Percentiles rank a stretch among this genome's conserved stretches.
Conservation (phyloP, 1,140 invertebrate species). For the Heliothis virescens region DNA sequence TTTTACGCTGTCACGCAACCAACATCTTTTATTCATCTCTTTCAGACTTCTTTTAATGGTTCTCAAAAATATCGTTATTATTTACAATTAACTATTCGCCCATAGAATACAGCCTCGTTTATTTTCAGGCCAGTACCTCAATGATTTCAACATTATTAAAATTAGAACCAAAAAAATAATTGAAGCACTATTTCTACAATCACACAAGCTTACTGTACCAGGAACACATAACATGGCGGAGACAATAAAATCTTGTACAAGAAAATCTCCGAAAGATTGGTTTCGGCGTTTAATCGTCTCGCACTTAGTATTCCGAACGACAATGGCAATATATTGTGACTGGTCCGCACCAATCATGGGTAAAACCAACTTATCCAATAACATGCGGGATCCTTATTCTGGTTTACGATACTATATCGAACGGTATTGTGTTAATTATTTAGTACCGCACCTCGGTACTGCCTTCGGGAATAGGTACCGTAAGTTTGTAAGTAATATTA, state of each 20-base stretch:
- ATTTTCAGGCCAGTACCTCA: too few species aligned
- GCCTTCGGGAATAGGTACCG: neutral
- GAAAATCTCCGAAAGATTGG: constrained; percentile 51
- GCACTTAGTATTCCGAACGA: constrained; percentile 72
- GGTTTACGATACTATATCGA: constrained; percentile 10
- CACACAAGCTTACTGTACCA: too few species aligned
- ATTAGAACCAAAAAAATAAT: too few species aligned
- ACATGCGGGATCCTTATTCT: constrained; percentile 57
- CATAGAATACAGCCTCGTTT: too few species aligned
- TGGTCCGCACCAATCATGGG: constrained; percentile 71
- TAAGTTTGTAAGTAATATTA: constrained; percentile 1
- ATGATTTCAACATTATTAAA: too few species aligned
- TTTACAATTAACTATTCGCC: too few species aligned
- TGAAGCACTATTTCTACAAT: too few species aligned
- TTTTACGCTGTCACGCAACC: too few species aligned
- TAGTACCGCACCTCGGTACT: neutral
- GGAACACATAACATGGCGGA: neutral
- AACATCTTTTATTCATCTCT: too few species aligned
- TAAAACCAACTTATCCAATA: constrained; percentile 78
- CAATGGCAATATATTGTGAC: constrained; percentile 74
- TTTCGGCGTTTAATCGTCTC: constrained; percentile 44
- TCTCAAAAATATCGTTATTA: too few species aligned
- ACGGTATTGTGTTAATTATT: constrained; percentile 17
- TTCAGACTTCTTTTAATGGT: too few species aligned
- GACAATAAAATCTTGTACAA: constrained; percentile 32